A percentile compares a stretch with the other conserved stretches of the same genome.
These are phyloP conservation scores for Euborellia annulipes DNA, from an alignment of 1,140 invertebrate species.

Conservation along the genomic window DNA sequence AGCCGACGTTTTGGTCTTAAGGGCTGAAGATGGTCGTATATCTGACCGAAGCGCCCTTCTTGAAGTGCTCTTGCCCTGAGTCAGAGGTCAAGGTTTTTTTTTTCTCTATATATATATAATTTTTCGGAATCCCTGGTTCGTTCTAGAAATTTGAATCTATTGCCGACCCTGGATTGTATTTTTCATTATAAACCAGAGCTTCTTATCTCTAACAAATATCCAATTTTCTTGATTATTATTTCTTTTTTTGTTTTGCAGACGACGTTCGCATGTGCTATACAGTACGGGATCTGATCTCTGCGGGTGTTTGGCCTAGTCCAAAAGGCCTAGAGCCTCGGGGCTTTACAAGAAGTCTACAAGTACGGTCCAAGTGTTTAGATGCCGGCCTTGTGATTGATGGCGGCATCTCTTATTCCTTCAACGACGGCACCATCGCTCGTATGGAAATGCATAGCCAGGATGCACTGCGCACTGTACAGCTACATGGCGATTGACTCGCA, in stretches of 20 bases:
- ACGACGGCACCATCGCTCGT: slow-evolving; percentile 76
- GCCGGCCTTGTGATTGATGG: slow-evolving; percentile 94
- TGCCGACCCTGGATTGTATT: too few species aligned
- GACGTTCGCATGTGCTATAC: slow-evolving; percentile 69
- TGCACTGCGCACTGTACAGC: slow-evolving; percentile 63
- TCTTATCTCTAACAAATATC: not conserved
- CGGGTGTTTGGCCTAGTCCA: slow-evolving; percentile 55
- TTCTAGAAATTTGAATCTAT: too few species aligned
- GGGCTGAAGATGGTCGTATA: too few species aligned
- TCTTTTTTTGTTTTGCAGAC: slow-evolving; percentile 35
- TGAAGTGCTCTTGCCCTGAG: too few species aligned
- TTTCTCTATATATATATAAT: too few species aligned
- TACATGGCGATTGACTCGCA: too few species aligned
- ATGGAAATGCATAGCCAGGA: slow-evolving; percentile 76
- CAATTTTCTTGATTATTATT: not conserved
- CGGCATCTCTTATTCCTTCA: slow-evolving; percentile 84
- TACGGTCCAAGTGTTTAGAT: slow-evolving; percentile 85
- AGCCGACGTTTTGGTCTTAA: too few species aligned
- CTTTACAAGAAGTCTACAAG: slow-evolving; percentile 48
- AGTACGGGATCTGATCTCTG: slow-evolving; percentile 78
- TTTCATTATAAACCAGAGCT: too few species aligned
- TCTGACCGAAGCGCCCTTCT: too few species aligned
- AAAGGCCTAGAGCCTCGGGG: slow-evolving; percentile 48
- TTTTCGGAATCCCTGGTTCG: too few species aligned
- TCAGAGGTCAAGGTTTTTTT: too few species aligned